Conservation (phyloP, 1,140 invertebrate genomes). For the Trachymyrmex septentrionalis region DNA sequence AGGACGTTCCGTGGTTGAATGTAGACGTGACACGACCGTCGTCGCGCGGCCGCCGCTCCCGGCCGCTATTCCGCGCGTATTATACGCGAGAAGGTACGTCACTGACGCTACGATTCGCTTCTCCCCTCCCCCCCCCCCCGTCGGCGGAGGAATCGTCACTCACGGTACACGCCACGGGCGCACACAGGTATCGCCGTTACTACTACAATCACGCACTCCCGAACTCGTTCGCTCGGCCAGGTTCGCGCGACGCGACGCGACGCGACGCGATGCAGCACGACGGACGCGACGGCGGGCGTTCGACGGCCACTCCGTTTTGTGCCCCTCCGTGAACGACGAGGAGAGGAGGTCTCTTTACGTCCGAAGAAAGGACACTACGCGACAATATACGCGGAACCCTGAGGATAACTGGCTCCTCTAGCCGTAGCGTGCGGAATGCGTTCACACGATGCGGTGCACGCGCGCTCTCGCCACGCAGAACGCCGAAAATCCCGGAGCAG, state of each 20-base stretch:
- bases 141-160: slow-evolving; percentile 40
- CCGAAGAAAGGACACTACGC: not conserved
- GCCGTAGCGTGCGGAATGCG: not conserved
- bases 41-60: slow-evolving; percentile 39
- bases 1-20: slow-evolving; percentile 54
- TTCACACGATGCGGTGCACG: slow-evolving; percentile 8
- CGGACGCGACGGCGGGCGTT: slow-evolving; percentile 15
- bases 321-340: not conserved
- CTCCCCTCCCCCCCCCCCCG: not conserved
- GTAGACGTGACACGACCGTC: slow-evolving; percentile 4
- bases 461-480: slow-evolving; percentile 44
- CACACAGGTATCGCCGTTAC: slow-evolving; percentile 18
- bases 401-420: not conserved
- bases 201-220: slow-evolving; percentile 15
- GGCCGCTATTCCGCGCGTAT: slow-evolving; percentile 53
- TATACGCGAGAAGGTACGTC: slow-evolving; percentile 56
- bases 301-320: not conserved
- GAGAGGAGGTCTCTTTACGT: not conserved
- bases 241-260: slow-evolving; percentile 39
- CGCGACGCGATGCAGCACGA: not conserved
- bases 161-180: not conserved
- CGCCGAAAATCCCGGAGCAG: slow-evolving; percentile 67
- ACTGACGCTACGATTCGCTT: slow-evolving; percentile 54
- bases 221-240: slow-evolving; percentile 48
- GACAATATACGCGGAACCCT: not conserved